Conservation (phyloP, 2,797 vertebrate species). For the Sebastiscus tertius region DNA sequence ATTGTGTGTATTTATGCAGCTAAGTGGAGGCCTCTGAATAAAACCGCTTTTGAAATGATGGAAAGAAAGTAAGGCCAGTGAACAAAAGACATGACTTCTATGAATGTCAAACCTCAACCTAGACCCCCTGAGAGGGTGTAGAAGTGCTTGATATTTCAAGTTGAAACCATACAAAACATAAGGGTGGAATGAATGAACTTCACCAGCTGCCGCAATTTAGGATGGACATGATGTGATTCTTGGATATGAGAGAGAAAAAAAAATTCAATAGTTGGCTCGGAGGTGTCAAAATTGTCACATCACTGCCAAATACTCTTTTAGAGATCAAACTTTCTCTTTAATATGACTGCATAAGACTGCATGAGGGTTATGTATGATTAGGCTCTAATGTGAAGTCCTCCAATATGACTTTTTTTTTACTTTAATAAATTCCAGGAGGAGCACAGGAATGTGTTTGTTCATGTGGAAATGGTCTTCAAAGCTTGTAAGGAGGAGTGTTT, state of each 20-base stretch:
- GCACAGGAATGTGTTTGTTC: constrained; percentile 14
- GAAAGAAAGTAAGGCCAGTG: constrained; percentile 48
- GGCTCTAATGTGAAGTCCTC: constrained; percentile 27
- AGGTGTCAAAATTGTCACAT: constrained; percentile 48
- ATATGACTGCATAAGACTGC: not conserved
- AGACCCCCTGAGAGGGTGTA: constrained; percentile 48
- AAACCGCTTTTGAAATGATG: constrained; percentile 48
- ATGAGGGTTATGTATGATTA: constrained; percentile 37
- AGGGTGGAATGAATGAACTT: constrained; percentile 55
- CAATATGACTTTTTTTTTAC: constrained; percentile 26
- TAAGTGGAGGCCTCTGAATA: constrained; percentile 33
- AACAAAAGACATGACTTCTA: constrained; percentile 42
- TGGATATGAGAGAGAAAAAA: constrained; percentile 23
- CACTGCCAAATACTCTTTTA: constrained; percentile 43
- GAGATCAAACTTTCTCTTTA: constrained; percentile 42
- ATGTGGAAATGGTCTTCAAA: constrained; percentile 46
- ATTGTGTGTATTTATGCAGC: constrained; percentile 49
- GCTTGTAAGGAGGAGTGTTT: constrained; percentile 34
- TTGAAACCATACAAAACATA: constrained; percentile 52
- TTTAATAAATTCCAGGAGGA: constrained; percentile 34
- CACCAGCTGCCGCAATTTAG: constrained; percentile 50
- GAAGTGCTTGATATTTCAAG: constrained; percentile 55
- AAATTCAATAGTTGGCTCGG: constrained; percentile 39
- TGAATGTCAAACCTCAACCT: constrained; percentile 62
- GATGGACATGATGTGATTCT: constrained; percentile 57